Base-by-base conservation (phyloP, 2,888 invertebrate species). In the Cenopis cana region DNA sequence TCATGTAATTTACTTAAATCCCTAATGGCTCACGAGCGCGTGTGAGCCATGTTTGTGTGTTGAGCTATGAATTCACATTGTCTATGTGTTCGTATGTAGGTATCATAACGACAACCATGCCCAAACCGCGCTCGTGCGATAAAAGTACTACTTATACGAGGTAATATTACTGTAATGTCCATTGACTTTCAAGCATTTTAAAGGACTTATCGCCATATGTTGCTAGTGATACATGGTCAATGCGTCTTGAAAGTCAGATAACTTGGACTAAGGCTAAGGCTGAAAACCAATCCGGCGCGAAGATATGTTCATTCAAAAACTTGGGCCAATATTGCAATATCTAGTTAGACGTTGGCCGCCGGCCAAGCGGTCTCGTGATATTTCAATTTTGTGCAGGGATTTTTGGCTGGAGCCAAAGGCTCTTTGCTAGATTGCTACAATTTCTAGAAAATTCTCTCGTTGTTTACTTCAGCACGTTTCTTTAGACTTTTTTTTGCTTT, bases 291-390 rank as follows among this genome's bases (percentile, higher is more conserved):
- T 65, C 69, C 57, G 18, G 38, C 52, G 57, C 41, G 20, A 41
- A 57, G 52, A 64, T 59, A 57, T 64, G 69, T 20, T 59, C 64
- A 69, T 50, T 69, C 29, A 24, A 50, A 56, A 64, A 56, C 50
- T 41, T 29, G 29, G 38, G 24, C 18, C 69, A 14, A 20, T 65
- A 59, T 65, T 52, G 59, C 38, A 17, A 52, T 52, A 41, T 50
- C 69, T 52, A 69, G 69, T 64, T 59, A 69, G 57, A 10, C 50
- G 24, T 52, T 69, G 69, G 69, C 64, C 29, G 52, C 3, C 41
- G 0, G 52, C 69, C 69, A 69, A 69, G 14, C 20, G n/a, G 38
- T 3, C 33, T 52, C 33, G 54, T 20, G 64, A 65, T 69, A 69
- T 69, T 65, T 65, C 69, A 69, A 69, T 69, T 69, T 69, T 29